Base-by-base conservation (phyloP, 2,797 vertebrate genomes). In the Eidolon dupreanum region DNA sequence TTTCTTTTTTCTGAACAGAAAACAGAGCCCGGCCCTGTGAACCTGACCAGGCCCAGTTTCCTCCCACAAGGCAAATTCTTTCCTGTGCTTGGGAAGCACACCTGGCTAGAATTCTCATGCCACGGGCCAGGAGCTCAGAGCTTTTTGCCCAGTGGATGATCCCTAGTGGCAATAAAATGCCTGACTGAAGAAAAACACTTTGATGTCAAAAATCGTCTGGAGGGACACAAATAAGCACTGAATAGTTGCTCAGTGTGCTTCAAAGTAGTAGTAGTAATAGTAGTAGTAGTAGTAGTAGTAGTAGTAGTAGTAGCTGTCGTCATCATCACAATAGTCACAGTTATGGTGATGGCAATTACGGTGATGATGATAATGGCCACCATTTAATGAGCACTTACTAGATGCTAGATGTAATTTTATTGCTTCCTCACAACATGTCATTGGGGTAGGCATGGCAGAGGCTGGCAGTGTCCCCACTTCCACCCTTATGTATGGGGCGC, bases 1-100 rank as follows among this genome's bases (percentile, higher is more conserved):
- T 88, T 74, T 43, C 82, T 93, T 43, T 83, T 61, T 83, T 95
- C 87, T 74, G 51, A 83, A 92, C 83, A 95, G 87, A 81, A 93
- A 87, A 90, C 74, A 77, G 88, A 95, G 81, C 87, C 59, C 5
- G 7, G 41, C n/a, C 81, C 41, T 6, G 0, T 20, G 38, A 78
- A 70, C 38, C n/a, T 36, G 65, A 85, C 92, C 71, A 78, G 87
- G 61, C 41, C 66, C 75, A 26, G 9, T 73, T 90, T 97, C 92
- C 77, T 93, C 93, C 95, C 92, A 79, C 43, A 57, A 94, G 77
- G 95, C 90, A 33, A 89, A 95, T 92, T 93, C 75, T 87, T 95
- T 86, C 87, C 92, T 49, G 92, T 15, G 65, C 74, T 95, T 94
- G 49, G 88, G 95, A 96, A 89, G 87, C 83, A 91, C 46, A 96